Evolutionary conservation across 2,113 vertebrate genomes (phyloP), one percentile per base, ranked within the genome.

Genomic region (Baryphthengus martii): DNA sequence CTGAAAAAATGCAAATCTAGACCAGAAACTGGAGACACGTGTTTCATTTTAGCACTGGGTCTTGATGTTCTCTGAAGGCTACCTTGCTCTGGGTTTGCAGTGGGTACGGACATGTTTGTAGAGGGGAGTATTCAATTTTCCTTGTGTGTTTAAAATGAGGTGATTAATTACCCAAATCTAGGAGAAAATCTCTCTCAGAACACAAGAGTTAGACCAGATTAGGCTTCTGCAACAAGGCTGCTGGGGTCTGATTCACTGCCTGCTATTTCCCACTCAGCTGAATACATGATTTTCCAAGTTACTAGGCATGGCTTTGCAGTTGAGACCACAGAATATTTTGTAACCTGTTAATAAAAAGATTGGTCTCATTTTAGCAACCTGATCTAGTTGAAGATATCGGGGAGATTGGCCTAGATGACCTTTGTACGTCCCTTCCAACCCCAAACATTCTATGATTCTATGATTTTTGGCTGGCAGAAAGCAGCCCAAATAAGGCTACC

Each of bases 201-300:
- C 0, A 0, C 1, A 0, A 29, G 35, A 39, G 33, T 8, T 9
- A 5, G n/a, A 31, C 26, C n/a, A n/a, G n/a, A n/a, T n/a, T n/a
- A n/a, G n/a, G n/a, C n/a, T n/a, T 37, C 62, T 35, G 33, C 5
- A 3, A 15, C 13, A 9, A 20, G 35, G 40, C 21, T 78, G 26
- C 47, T 33, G 71, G 58, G 35, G 15, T 17, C 65, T 18, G 19
- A 49, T 13, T 37, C 65, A 61, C 40, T 15, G 14, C 17, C 14
- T 37, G 15, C 24, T 35, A 5, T 59, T 55, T 79, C 67, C 71
- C 58, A 67, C 23, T 4, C 5, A 67, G 37, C 18, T 29, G 33
- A 58, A 19, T 5, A 6, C 2, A 6, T 9, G 16, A 2, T 53
- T 83, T 44, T 17, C 78, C 28, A 4, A 4, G 31, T 20, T 37